phyloP scores from a whole-genome alignment of 2,888 invertebrate species.

The Cecidostiba fungosa region DNA sequence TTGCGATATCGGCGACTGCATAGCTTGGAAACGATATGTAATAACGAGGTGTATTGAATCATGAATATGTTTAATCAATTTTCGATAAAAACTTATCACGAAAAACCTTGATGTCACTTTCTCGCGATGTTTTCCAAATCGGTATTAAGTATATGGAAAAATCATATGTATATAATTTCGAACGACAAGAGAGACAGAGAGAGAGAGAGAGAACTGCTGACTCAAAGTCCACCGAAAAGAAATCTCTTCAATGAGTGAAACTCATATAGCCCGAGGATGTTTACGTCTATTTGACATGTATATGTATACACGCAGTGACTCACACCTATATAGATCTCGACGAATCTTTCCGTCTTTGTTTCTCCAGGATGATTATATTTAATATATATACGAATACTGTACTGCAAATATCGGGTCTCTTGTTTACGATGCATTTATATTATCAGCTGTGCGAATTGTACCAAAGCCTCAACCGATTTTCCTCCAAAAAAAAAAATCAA shows the following conservation, averaged over 20 bases:
- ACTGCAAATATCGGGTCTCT: too few species aligned
- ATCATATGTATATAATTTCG: too few species aligned
- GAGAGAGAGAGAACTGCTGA: not conserved
- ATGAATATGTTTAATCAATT: not conserved
- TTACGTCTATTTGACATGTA: not conserved
- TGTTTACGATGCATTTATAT: too few species aligned
- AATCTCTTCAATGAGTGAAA: not conserved
- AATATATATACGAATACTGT: too few species aligned
- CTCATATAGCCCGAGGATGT: not conserved
- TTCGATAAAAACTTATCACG: not conserved
- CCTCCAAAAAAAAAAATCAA: not conserved
- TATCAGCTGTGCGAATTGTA: too few species aligned
- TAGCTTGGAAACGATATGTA: not conserved
- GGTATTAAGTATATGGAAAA: not conserved
- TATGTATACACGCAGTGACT: not conserved
- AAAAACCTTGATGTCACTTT: not conserved
- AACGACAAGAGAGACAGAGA: not conserved
- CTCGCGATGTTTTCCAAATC: not conserved
- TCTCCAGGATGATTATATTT: too few species aligned
- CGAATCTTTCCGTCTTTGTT: not conserved
- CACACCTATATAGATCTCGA: not conserved
- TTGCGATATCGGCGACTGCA: not conserved
- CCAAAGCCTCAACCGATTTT: too few species aligned
- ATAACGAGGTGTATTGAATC: conserved; percentile 11
- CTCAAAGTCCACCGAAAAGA: not conserved